Percentiles rank a stretch among this genome's conserved stretches.
phyloP scores from a whole-genome alignment of 2,113 vertebrate species.

The Phalacrocorax aristotelis region DNA sequence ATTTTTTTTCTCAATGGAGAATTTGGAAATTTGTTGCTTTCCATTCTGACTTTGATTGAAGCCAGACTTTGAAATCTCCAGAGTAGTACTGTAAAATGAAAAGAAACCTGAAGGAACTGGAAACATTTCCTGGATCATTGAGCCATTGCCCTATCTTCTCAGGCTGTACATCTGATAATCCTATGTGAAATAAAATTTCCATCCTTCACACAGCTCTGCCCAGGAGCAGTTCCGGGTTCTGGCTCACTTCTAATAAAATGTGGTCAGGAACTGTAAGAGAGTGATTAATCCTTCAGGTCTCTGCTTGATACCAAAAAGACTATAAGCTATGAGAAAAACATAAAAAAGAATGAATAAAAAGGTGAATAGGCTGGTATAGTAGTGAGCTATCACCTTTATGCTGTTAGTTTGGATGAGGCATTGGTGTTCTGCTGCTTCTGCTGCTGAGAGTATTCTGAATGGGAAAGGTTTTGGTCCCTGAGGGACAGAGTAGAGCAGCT shows the following conservation, averaged over 20 bases:
- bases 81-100: slow-evolving; percentile 19
- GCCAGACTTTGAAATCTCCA: slow-evolving; percentile 27
- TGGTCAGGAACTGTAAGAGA: background rate
- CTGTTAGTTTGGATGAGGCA: slow-evolving; percentile 17
- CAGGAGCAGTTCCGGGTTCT: background rate
- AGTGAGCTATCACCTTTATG: slow-evolving; percentile 37
- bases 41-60: slow-evolving; percentile 5
- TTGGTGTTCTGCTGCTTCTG: slow-evolving; percentile 40
- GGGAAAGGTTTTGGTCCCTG: slow-evolving; percentile 37
- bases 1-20: background rate
- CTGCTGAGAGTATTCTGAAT: slow-evolving; percentile 39
- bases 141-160: slow-evolving; percentile 17
- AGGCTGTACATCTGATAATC: background rate
- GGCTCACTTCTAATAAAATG: slow-evolving; percentile 16
- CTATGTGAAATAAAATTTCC: slow-evolving; percentile 38
- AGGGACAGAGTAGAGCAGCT: slow-evolving; percentile 60
- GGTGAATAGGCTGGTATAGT: background rate
- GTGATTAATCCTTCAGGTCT: background rate
- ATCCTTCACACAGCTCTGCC: background rate
- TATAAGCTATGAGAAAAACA: background rate
- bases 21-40: slow-evolving; percentile 18
- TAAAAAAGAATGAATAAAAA: slow-evolving; percentile 4
- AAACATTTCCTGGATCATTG: slow-evolving; percentile 35
- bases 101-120: background rate
- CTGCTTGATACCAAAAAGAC: background rate